Conservation (phyloP, 2,113 vertebrate genomes). For the rabbit (Oryctolagus cuniculus) region mOryCun1.1 NC_091434.1:134039501-134040000, state of each 20-base stretch:
- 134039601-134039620: not conserved
- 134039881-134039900: not conserved
- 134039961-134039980: not conserved
- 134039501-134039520: slow-evolving; percentile 6
- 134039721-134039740: slow-evolving; percentile 10
- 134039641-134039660: not conserved
- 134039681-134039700: slow-evolving; percentile 17
- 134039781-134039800: not conserved
- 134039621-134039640: not conserved
- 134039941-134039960: not conserved
- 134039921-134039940: slow-evolving; percentile 30
- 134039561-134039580: not conserved
- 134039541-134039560: not conserved
- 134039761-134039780: not conserved
- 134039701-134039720: slow-evolving; percentile 40
- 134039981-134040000: not conserved
- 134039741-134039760: slow-evolving; percentile 57
- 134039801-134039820: not conserved
- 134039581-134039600: not conserved
- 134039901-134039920: not conserved
- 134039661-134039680: not conserved
- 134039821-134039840: slow-evolving; percentile 25
- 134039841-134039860: not conserved
- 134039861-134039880: too few relatives aligned
- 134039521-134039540: not conserved